Conservation (phyloP, 2,113 vertebrate genomes). For the Pseudopipra pipra region DNA sequence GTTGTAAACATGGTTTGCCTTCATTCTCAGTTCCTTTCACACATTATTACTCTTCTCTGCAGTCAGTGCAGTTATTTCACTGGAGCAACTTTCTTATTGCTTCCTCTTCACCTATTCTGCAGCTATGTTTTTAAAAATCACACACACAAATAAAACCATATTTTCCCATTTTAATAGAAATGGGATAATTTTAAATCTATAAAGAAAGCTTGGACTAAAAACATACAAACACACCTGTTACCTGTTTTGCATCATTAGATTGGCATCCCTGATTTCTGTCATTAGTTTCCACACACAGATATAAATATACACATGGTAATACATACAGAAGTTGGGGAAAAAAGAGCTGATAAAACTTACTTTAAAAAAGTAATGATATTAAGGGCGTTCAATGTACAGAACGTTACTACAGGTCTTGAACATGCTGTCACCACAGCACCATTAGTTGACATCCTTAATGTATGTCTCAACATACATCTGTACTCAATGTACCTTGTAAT, state of each 20-base stretch:
- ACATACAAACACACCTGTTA: neutral
- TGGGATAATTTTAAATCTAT: neutral
- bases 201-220: neutral
- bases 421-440: conserved; percentile 11
- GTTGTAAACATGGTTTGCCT: neutral
- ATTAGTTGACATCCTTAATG: conserved; percentile 39
- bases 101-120: neutral
- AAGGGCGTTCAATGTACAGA: neutral
- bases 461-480: conserved; percentile 55
- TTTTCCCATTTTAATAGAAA: neutral
- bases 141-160: accelerated
- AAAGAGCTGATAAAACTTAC: neutral
- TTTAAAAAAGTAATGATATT: neutral
- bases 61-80: neutral
- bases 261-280: neutral
- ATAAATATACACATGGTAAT: neutral
- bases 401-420: neutral
- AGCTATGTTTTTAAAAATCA: neutral
- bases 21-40: neutral
- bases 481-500: conserved; percentile 70
- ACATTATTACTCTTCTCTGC: neutral
- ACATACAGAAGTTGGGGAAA: neutral
- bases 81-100: neutral
- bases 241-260: neutral
- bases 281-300: neutral